Evolutionary conservation across 1,140 invertebrate genomes (phyloP).

Genomic region (Pogonomyrmex barbatus): DNA sequence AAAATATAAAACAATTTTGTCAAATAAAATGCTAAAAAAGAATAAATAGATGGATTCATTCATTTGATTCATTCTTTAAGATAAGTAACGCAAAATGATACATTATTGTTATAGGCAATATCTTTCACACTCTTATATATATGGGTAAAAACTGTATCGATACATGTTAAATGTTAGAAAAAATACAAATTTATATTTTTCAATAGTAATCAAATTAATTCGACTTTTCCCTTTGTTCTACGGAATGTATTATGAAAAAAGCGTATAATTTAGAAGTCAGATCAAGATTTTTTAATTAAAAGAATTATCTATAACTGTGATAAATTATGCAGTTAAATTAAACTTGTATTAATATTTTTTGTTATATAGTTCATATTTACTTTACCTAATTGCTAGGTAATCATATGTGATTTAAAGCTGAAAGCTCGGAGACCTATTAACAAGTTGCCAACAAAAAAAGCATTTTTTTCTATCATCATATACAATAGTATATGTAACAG

Average conservation of each 20-base stretch:
- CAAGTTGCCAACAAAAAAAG: conserved; percentile 80
- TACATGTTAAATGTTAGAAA: conserved; percentile 44
- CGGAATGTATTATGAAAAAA: conserved; percentile 71
- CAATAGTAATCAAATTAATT: conserved; percentile 46
- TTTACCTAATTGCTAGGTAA: conserved; percentile 69
- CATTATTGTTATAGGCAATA: conserved; percentile 63
- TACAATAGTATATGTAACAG: conserved; percentile 86
- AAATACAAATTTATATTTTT: conserved; percentile 18
- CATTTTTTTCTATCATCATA: conserved; percentile 81
- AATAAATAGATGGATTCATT: conserved; percentile 64
- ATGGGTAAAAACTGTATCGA: conserved; percentile 36
- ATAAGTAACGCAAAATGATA: conserved; percentile 63
- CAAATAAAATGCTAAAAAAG: conserved; percentile 53
- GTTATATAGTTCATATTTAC: conserved; percentile 62
- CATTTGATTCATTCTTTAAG: conserved; percentile 67
- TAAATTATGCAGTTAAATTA: conserved; percentile 2
- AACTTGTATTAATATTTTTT: conserved; percentile 24
- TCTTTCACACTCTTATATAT: conserved; percentile 47
- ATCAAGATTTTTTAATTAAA: conserved; percentile 36
- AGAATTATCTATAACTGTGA: conserved; percentile 29
- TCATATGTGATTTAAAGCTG: conserved; percentile 76
- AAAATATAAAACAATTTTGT: conserved; percentile 37
- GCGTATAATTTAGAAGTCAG: conserved; percentile 33
- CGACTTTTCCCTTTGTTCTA: conserved; percentile 28
- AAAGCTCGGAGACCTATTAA: conserved; percentile 82